Percentiles rank a stretch among this genome's conserved stretches.
phyloP scores from a whole-genome alignment of 1,140 invertebrate species.

The honey bee (Apis mellifera) region Amel_HAv3.1 CM009933.2:2602501-2603000 shows the following conservation, averaged over 20 bases:
- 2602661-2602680: conserved; percentile 23
- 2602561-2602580: background rate
- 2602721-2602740: background rate
- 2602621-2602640: conserved; percentile 36
- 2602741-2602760: background rate
- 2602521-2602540: too few species aligned
- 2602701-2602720: conserved; percentile 25
- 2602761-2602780: conserved; percentile 53
- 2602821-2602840: conserved; percentile 59
- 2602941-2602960: conserved; percentile 40
- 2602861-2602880: conserved; percentile 23
- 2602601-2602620: conserved; percentile 48
- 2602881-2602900: conserved; percentile 20
- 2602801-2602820: conserved; percentile 60
- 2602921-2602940: conserved; percentile 27
- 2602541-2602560: too few species aligned
- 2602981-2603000: background rate
- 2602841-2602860: conserved; percentile 35
- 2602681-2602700: conserved; percentile 63
- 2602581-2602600: conserved; percentile 39
- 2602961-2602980: background rate
- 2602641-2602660: conserved; percentile 45
- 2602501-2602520: too few species aligned
- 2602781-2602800: conserved; percentile 69
- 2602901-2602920: conserved; percentile 33